Evolutionary conservation across 2,888 invertebrate genomes (phyloP).

Genomic region (Hololepta plana): DNA sequence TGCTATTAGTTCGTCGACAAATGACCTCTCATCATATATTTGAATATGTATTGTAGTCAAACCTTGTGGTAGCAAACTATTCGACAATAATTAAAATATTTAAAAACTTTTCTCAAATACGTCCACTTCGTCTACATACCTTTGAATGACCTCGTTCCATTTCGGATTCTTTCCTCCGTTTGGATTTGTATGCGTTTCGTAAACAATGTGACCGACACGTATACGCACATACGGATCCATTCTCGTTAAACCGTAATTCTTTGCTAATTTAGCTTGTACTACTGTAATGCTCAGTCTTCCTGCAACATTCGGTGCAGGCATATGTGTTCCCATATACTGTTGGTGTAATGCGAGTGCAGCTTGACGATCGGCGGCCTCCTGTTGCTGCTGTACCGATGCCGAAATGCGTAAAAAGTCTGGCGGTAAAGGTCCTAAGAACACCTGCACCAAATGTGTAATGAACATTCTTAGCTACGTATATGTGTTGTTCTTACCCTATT

Average conservation of each 20-base stretch:
- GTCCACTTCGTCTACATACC: constrained; percentile 33
- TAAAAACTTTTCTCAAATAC: constrained; percentile 1
- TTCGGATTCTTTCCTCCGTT: constrained; percentile 90
- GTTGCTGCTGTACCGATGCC: constrained; percentile 40
- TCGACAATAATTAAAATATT: constrained; percentile 10
- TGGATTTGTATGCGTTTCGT: constrained; percentile 88
- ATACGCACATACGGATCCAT: constrained; percentile 95
- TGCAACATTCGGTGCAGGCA: constrained; percentile 27
- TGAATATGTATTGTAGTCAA: constrained; percentile 80
- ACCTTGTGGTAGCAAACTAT: constrained; percentile 69
- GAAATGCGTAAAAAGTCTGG: constrained; percentile 50
- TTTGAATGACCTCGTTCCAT: constrained; percentile 91
- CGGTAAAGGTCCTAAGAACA: constrained; percentile 64
- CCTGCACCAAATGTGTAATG: constrained; percentile 27
- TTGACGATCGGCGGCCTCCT: constrained; percentile 61
- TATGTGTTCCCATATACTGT: constrained; percentile 32
- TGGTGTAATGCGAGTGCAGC: constrained; percentile 56
- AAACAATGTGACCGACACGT: constrained; percentile 82
- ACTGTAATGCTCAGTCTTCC: constrained; percentile 74
- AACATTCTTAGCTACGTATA: background rate
- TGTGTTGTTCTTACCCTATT: constrained; percentile 17
- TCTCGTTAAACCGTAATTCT: constrained; percentile 86
- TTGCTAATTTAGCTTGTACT: constrained; percentile 77
- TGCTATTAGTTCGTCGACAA: constrained; percentile 90
- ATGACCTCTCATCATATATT: constrained; percentile 93